These are phyloP conservation scores for Ectropis crepuscularia DNA, from an alignment of 2,888 invertebrate genomes.

Conservation along the genomic window DNA sequence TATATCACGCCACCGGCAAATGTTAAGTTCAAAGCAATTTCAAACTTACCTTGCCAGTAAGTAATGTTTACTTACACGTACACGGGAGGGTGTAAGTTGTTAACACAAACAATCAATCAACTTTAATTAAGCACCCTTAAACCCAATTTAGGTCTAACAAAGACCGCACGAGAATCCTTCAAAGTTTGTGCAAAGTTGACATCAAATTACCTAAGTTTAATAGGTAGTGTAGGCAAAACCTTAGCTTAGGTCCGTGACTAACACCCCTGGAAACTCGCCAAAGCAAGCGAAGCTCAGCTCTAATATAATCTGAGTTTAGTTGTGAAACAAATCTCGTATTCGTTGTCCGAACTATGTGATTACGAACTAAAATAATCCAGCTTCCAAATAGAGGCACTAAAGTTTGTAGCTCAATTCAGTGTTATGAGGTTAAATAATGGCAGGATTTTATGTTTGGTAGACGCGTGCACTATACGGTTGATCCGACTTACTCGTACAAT, in stretches of 20 bases:
- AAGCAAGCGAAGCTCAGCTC: constrained; percentile 69
- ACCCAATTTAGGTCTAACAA: constrained; percentile 27
- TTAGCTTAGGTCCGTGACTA: constrained; percentile 55
- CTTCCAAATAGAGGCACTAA: constrained; percentile 31
- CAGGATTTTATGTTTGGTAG: constrained; percentile 1
- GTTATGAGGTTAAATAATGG: constrained; percentile 33
- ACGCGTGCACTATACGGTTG: neutral
- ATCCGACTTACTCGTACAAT: constrained; percentile 24
- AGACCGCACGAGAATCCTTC: constrained; percentile 26
- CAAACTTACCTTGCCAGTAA: neutral
- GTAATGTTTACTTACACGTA: neutral
- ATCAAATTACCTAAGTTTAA: constrained; percentile 45
- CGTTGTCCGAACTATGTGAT: constrained; percentile 48
- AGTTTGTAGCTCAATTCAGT: constrained; percentile 23
- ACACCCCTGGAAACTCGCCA: constrained; percentile 68
- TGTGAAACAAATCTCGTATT: constrained; percentile 67
- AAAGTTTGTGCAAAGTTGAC: constrained; percentile 39
- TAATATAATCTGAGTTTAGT: constrained; percentile 76
- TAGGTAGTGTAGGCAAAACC: constrained; percentile 45
- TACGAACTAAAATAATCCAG: constrained; percentile 47
- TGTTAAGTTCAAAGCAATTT: constrained; percentile 6
- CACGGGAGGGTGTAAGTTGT: constrained; percentile 14
- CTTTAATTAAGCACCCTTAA: constrained; percentile 27
- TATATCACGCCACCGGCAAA: neutral
- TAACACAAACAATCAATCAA: constrained; percentile 33